Conservation (phyloP, 2,113 vertebrate genomes). For the Campylomormyrus tamandua region DNA sequence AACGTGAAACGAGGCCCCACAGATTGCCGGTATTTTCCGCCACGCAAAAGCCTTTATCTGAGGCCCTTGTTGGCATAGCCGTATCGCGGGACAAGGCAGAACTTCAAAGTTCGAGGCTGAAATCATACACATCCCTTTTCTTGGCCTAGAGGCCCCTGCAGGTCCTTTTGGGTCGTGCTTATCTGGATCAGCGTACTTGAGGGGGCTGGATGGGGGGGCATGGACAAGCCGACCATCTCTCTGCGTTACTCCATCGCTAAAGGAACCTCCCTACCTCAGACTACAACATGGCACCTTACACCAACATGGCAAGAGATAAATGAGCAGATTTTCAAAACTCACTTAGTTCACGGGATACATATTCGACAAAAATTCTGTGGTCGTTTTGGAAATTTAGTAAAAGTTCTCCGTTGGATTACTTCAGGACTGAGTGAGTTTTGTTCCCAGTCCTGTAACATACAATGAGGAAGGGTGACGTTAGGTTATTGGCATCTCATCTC, state of each 20-base stretch:
- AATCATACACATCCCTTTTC: slow-evolving; percentile 1
- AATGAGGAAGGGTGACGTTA: not conserved
- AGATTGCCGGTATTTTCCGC: not conserved
- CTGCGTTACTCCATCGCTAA: not conserved
- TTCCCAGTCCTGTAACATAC: not conserved
- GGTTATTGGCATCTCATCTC: not conserved
- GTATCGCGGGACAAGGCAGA: not conserved
- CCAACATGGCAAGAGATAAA: not conserved
- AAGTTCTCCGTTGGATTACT: not conserved
- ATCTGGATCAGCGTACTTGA: not conserved
- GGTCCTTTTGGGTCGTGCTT: slow-evolving; percentile 1
- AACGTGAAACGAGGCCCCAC: not conserved
- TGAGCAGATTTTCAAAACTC: not conserved
- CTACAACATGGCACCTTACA: not conserved
- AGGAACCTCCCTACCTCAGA: not conserved
- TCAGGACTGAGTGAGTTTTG: not conserved
- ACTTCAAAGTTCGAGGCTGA: slow-evolving; percentile 18
- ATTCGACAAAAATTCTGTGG: not conserved
- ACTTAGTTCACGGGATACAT: not conserved
- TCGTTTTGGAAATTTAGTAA: not conserved
- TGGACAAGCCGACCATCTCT: not conserved
- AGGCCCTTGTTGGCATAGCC: not conserved
- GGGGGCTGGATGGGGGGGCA: not conserved
- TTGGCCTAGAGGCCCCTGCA: slow-evolving; percentile 4
- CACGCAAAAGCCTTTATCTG: slow-evolving; percentile 9